phyloP scores from a whole-genome alignment of 1,140 invertebrate species.

The Drosophila mauritiana region DNA sequence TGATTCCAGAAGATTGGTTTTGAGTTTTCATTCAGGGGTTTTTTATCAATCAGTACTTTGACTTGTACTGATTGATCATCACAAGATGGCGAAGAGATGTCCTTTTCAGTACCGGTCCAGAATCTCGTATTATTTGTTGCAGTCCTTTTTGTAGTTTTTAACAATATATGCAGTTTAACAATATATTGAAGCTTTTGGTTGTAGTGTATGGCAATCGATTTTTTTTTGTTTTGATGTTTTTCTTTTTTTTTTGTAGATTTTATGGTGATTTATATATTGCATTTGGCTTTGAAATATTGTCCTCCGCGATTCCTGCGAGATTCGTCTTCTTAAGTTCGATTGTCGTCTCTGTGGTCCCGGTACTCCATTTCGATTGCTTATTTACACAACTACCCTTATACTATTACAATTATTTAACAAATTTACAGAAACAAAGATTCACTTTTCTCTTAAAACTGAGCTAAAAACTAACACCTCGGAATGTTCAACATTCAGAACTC shows the following conservation, averaged over 20 bases:
- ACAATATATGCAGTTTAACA: background rate
- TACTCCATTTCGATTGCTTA: background rate
- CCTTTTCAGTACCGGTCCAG: background rate
- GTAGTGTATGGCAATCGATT: background rate
- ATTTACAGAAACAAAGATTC: background rate
- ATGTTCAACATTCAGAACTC: conserved; percentile 22
- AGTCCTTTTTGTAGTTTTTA: background rate
- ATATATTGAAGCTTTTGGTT: background rate
- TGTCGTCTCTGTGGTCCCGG: conserved; percentile 10
- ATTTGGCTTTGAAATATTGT: background rate
- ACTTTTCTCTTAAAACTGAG: conserved; percentile 14
- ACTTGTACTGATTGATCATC: background rate
- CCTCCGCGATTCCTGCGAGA: background rate
- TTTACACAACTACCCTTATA: conserved; percentile 8
- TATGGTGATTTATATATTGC: background rate
- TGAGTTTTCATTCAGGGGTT: background rate
- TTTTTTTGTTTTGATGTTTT: background rate
- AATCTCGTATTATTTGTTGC: background rate
- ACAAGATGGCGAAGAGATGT: background rate
- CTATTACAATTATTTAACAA: conserved; percentile 34
- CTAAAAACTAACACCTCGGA: conserved; percentile 9
- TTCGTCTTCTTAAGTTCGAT: background rate
- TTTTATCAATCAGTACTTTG: background rate
- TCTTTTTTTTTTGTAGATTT: conserved; percentile 1
- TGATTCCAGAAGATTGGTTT: background rate